Percentiles rank a stretch among this genome's conserved stretches.
Evolutionary conservation across 2,888 invertebrate genomes (phyloP).

Genomic region (Cotesia congregata): DNA sequence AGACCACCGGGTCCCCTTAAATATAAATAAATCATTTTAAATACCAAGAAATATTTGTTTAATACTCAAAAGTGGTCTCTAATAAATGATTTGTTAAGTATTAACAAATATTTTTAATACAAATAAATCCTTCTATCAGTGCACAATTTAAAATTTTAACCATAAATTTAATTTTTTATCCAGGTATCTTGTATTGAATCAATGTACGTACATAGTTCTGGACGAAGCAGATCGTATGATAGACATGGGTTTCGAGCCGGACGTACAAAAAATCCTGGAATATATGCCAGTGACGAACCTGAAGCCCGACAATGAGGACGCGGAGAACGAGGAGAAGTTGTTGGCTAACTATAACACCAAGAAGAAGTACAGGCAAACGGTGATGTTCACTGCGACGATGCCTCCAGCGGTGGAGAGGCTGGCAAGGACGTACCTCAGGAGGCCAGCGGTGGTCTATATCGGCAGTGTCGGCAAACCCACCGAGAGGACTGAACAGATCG

Average conservation of each 20-base stretch:
- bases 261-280: constrained; percentile 97
- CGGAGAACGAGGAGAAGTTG: constrained; percentile 92
- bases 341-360: constrained; percentile 95
- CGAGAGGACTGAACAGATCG: constrained; percentile 97
- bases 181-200: constrained; percentile 90
- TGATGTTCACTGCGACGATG: constrained; percentile 99
- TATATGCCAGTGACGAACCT: constrained; percentile 98
- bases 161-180: too few relatives aligned
- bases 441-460: constrained; percentile 98
- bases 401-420: constrained; percentile 97
- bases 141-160: too few relatives aligned
- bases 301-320: constrained; percentile 98
- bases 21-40: too few relatives aligned
- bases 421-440: constrained; percentile 92
- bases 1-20: too few relatives aligned
- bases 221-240: constrained; percentile 99
- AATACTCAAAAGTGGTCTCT: too few relatives aligned
- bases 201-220: constrained; percentile 97
- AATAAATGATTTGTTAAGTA: too few relatives aligned
- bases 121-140: too few relatives aligned
- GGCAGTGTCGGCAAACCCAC: constrained; percentile 97
- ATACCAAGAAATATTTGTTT: too few relatives aligned
- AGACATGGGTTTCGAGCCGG: constrained; percentile 99
- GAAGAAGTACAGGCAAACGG: constrained; percentile 97
- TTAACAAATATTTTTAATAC: too few relatives aligned